Conservation (phyloP, 1,140 invertebrate genomes). For the Drosophila micromelanica region DNA sequence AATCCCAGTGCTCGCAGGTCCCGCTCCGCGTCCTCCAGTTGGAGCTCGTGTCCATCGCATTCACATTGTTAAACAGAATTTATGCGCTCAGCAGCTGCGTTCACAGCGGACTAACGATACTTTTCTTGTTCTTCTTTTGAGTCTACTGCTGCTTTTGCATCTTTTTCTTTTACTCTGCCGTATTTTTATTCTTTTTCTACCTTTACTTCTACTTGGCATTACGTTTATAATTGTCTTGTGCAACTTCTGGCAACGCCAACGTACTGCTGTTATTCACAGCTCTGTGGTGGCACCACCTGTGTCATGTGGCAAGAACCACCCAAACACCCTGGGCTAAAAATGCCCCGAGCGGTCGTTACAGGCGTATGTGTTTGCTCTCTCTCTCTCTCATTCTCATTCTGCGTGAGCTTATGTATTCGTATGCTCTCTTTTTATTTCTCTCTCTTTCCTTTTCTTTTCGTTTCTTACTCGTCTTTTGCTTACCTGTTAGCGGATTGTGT, state of each 20-base stretch:
- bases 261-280: constrained; percentile 20
- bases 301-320: constrained; percentile 1
- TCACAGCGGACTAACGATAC: constrained; percentile 62
- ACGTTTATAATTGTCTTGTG: constrained; percentile 82
- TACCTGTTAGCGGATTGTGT: constrained; percentile 36
- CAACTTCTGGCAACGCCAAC: constrained; percentile 60
- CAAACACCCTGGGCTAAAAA: constrained; percentile 12
- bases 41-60: constrained; percentile 48
- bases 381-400: neutral
- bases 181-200: constrained; percentile 4
- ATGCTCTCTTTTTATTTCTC: neutral
- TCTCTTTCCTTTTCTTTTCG: neutral
- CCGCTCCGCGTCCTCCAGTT: constrained; percentile 9
- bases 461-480: constrained; percentile 23
- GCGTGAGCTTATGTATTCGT: neutral
- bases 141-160: neutral
- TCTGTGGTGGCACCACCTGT: constrained; percentile 44
- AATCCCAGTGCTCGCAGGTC: constrained; percentile 17
- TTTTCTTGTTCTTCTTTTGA: constrained; percentile 30
- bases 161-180: neutral
- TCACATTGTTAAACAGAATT: constrained; percentile 75
- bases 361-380: neutral
- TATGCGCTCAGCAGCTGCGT: constrained; percentile 74
- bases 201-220: constrained; percentile 54
- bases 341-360: constrained; percentile 50